Conservation (phyloP, 2,113 vertebrate genomes). For the Chloropsis cyanopogon region DNA sequence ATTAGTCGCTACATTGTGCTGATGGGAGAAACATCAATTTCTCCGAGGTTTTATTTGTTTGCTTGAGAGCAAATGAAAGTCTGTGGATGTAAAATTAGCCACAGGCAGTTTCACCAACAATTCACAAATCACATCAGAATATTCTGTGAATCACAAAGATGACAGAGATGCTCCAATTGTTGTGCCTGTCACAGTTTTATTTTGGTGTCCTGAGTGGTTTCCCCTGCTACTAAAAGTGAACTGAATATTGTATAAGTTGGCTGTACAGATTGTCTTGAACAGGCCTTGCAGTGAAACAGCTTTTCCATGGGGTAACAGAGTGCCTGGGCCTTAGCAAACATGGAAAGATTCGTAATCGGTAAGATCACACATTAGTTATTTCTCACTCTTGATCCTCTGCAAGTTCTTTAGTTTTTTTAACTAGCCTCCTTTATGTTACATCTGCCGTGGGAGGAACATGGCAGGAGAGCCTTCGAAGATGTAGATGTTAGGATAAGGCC, state of each 20-base stretch:
- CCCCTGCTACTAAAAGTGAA: not conserved
- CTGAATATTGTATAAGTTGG: rapidly evolving
- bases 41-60: not conserved
- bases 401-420: not conserved
- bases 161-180: not conserved
- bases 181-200: not conserved
- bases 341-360: not conserved
- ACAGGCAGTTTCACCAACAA: not conserved
- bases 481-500: not conserved
- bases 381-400: not conserved
- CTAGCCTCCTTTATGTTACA: not conserved
- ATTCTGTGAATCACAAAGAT: not conserved
- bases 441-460: rapidly evolving
- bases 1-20: not conserved
- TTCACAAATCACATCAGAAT: not conserved
- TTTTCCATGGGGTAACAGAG: not conserved
- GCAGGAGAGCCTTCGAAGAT: not conserved
- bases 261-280: not conserved
- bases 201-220: not conserved
- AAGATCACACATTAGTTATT: not conserved
- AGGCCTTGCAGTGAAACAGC: not conserved
- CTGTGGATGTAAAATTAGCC: not conserved
- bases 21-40: not conserved
- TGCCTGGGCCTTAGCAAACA: not conserved
- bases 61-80: not conserved